A percentile compares a stretch with the other conserved stretches of the same genome.
Evolutionary conservation across 2,888 invertebrate species (phyloP).

Genomic region (Adela reaumurella): DNA sequence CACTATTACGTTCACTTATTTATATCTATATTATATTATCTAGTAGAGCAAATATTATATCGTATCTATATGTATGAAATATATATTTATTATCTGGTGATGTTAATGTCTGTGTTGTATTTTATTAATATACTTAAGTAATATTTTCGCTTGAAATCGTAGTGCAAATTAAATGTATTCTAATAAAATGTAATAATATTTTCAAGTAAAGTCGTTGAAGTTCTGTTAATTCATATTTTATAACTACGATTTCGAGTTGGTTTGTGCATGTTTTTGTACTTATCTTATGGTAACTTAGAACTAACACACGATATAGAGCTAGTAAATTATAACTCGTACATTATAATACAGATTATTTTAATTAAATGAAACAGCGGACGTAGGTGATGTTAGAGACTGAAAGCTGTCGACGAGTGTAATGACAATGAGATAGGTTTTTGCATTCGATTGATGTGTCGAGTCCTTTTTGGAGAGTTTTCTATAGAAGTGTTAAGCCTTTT

Average conservation of each 20-base stretch:
- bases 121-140: too few species aligned
- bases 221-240: too few species aligned
- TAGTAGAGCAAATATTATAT: slow-evolving; percentile 13
- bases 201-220: too few species aligned
- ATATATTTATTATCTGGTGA: slow-evolving; percentile 25
- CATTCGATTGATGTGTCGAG: background rate
- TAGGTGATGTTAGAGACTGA: background rate
- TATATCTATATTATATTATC: slow-evolving; percentile 21
- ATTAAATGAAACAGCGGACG: too few species aligned
- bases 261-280: background rate
- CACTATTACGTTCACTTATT: slow-evolving; percentile 34
- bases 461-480: background rate
- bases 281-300: background rate
- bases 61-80: slow-evolving; percentile 30
- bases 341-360: background rate
- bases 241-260: background rate
- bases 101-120: slow-evolving; percentile 43
- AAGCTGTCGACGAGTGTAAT: too few species aligned
- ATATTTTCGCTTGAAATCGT: slow-evolving; percentile 42
- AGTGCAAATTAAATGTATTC: background rate
- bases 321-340: background rate
- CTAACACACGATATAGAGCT: background rate
- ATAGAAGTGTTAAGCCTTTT: background rate
- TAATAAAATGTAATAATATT: too few species aligned
- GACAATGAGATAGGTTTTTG: background rate